phyloP scores from a whole-genome alignment of 2,797 vertebrate species.

The Pantherophis vulpinus region DNA sequence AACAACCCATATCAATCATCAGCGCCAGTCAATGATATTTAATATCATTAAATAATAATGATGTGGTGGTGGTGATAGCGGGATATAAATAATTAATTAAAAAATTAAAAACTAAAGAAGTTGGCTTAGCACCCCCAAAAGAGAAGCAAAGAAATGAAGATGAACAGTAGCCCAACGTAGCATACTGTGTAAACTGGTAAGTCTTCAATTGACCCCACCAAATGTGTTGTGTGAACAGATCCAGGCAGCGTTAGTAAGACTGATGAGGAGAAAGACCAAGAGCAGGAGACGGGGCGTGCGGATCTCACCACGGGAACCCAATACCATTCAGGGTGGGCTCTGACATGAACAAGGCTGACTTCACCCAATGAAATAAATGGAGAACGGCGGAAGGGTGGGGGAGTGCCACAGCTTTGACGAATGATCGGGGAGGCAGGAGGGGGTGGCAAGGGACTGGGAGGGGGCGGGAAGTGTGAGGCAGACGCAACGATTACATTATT shows the following conservation, averaged over 20 bases:
- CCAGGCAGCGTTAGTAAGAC: neutral
- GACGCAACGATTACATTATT: slow-evolving; percentile 75
- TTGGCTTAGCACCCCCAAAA: neutral
- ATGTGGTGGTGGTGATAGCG: no score
- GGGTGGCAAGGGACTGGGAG: neutral
- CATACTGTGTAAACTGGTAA: neutral
- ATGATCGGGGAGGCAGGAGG: slow-evolving; percentile 17
- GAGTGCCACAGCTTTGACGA: neutral
- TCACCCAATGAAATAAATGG: neutral
- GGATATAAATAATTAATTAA: no score
- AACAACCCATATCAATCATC: no score
- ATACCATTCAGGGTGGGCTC: neutral
- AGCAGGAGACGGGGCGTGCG: no score
- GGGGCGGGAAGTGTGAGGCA: slow-evolving; percentile 66
- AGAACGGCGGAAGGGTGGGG: neutral
- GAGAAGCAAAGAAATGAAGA: neutral
- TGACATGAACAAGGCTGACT: neutral
- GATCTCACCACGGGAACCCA: no score
- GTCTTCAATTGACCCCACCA: neutral
- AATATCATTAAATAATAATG: no score
- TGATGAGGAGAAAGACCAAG: no score
- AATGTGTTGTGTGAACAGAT: neutral
- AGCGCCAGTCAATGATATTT: no score
- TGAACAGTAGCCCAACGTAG: neutral
- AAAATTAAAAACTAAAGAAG: no score